Evolutionary conservation across 2,797 vertebrate species (phyloP), one percentile per base, ranked within the genome.

Genomic region (Limosa lapponica): DNA sequence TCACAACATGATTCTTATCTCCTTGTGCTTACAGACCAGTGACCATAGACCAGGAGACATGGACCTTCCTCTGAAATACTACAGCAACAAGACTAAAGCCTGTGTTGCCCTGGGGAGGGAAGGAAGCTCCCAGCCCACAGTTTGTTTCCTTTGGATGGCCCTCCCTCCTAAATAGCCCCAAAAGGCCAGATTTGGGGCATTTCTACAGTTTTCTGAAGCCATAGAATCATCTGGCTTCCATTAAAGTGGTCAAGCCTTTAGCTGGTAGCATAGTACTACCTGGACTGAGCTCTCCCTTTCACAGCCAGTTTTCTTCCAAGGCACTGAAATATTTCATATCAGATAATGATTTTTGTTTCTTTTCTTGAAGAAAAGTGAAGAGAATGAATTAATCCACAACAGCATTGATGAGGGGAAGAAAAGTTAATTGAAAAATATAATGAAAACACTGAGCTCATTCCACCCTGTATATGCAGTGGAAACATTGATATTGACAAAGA

Each of bases 381-480:
- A 59, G 82, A 70, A 87, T 57, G 44, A 92, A 93, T 90, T 72
- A 87, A 89, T 91, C 67, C 84, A 67, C 79, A 70, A 23, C 59
- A 80, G 39, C 78, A 57, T 20, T 37, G 89, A 87, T 5, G 74
- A 95, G 55, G 36, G 59, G 82, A 72, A 51, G 41, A 66, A 46
- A 91, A 95, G 61, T 91, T 71, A 89, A 94, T 94, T 87, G 87
- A 59, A 87, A 95, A 94, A 71, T 62, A 28, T 58, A 78, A 80
- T 87, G 91, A 85, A 59, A 85, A 44, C 30, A 28, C 52, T 41
- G 79, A 89, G 62, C 84, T 95, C 59, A 10, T 90, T 75, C 71
- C 64, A 71, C 32, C 61, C 55, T 22, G 37, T n/a, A 13, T 59
- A 61, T 46, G 89, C 51, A 66, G 73, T 13, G 64, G 91, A 89